Percentiles rank a stretch among this genome's conserved stretches.
Evolutionary conservation across 2,797 vertebrate genomes (phyloP).

Genomic region (Diplodus puntazzo): DNA sequence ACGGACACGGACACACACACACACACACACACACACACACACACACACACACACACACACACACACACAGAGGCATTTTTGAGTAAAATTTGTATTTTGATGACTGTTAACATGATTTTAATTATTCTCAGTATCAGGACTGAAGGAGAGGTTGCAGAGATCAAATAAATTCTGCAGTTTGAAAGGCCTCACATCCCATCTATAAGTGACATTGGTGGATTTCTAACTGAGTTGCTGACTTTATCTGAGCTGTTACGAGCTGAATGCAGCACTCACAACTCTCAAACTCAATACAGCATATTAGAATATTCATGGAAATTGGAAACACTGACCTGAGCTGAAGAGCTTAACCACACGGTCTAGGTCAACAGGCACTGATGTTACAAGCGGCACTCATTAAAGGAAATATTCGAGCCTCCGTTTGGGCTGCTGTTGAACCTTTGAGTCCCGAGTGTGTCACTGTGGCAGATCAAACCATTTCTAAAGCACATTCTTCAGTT

Average conservation of each 20-base stretch:
- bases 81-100: no score
- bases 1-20: no score
- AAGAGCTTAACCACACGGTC: conserved; percentile 57
- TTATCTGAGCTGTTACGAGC: conserved; percentile 43
- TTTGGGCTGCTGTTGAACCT: conserved; percentile 48
- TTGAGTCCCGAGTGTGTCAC: conserved; percentile 40
- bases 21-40: not conserved
- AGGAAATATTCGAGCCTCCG: conserved; percentile 59
- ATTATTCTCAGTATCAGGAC: conserved; percentile 23
- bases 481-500: conserved; percentile 40
- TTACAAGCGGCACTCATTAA: conserved; percentile 63
- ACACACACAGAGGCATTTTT: not conserved
- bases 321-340: conserved; percentile 57
- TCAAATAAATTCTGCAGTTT: conserved; percentile 16
- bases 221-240: conserved; percentile 54
- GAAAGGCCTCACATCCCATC: conserved; percentile 19
- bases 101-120: conserved; percentile 12
- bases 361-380: conserved; percentile 50
- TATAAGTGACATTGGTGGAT: conserved; percentile 31
- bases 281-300: conserved; percentile 47
- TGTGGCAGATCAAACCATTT: conserved; percentile 57
- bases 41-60: not conserved
- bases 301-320: conserved; percentile 62
- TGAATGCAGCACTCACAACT: conserved; percentile 35
- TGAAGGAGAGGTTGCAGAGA: conserved; percentile 25